Percentiles rank a stretch among this genome's conserved stretches.
These are phyloP conservation scores for Heliconius cydno DNA, from an alignment of 2,888 invertebrate genomes.

Conservation along the genomic window DNA sequence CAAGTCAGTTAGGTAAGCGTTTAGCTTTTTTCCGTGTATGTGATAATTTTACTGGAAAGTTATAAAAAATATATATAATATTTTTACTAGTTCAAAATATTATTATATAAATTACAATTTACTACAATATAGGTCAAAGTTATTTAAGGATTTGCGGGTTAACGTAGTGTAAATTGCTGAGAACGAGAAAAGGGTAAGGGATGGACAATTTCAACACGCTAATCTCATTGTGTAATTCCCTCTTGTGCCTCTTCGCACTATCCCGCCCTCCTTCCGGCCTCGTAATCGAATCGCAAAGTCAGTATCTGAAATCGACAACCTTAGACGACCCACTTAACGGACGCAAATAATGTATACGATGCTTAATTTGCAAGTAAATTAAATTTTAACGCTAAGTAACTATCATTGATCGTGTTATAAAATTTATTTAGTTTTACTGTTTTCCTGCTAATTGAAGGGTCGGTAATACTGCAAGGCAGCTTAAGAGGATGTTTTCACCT, in stretches of 20 bases:
- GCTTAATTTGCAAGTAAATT: constrained; percentile 57
- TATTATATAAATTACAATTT: neutral
- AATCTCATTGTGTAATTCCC: constrained; percentile 40
- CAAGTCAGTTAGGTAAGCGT: neutral
- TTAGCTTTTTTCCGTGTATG: neutral
- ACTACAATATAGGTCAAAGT: neutral
- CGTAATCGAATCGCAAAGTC: constrained; percentile 39
- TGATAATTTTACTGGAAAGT: neutral
- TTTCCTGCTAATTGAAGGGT: neutral
- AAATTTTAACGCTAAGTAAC: neutral
- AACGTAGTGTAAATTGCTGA: constrained; percentile 32
- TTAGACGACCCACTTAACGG: constrained; percentile 27
- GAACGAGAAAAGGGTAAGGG: constrained; percentile 36
- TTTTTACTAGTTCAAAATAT: neutral
- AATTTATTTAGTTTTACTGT: constrained; percentile 47
- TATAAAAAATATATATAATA: too few relatives aligned
- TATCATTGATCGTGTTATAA: constrained; percentile 28
- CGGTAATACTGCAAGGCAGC: neutral
- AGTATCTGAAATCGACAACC: constrained; percentile 28
- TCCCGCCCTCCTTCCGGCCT: constrained; percentile 34
- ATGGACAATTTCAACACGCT: constrained; percentile 36
- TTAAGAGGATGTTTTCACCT: too few relatives aligned
- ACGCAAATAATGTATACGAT: constrained; percentile 41
- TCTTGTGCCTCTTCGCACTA: constrained; percentile 36
- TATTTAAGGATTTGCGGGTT: constrained; percentile 13